A percentile compares a stretch with the other conserved stretches of the same genome.
Evolutionary conservation across 1,140 invertebrate genomes (phyloP).

Genomic region (Drosophila pruinosa): DNA sequence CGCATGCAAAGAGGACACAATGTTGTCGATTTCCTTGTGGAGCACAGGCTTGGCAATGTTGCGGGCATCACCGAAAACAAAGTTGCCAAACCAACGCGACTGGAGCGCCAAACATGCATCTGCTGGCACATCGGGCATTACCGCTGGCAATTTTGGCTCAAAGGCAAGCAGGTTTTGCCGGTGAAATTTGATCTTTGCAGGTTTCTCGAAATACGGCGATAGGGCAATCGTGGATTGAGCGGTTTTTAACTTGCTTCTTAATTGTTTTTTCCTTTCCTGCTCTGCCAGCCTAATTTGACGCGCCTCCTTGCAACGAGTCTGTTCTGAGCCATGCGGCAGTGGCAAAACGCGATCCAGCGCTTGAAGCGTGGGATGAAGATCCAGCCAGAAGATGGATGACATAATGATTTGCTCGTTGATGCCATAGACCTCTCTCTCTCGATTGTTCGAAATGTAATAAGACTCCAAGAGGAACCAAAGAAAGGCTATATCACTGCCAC

Average conservation of each 20-base stretch:
- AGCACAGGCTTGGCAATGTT: constrained; percentile 29
- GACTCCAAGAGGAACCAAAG: constrained; percentile 72
- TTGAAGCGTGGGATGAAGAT: constrained; percentile 53
- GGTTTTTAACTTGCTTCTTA: neutral
- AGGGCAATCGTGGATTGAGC: neutral
- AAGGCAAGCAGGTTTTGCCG: neutral
- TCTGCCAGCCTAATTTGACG: neutral
- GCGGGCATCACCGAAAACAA: neutral
- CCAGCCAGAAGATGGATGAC: constrained; percentile 64
- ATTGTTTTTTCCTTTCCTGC: neutral
- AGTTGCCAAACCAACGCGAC: constrained; percentile 51
- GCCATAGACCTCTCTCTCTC: constrained; percentile 27
- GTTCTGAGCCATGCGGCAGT: constrained; percentile 24
- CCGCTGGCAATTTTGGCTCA: neutral
- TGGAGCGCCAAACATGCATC: neutral
- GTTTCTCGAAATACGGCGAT: constrained; percentile 45
- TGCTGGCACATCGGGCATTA: neutral
- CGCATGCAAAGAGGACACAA: constrained; percentile 28
- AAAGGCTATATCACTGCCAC: constrained; percentile 65
- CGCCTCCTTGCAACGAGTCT: neutral
- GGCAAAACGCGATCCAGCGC: constrained; percentile 65
- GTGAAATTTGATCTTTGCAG: neutral
- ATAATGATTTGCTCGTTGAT: constrained; percentile 68
- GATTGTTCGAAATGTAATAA: constrained; percentile 46
- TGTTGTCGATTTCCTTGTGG: constrained; percentile 26